Percentiles rank a stretch among this genome's conserved stretches.
These are phyloP conservation scores for Merops nubicus DNA, from an alignment of 2,113 vertebrate genomes.

Conservation along the genomic window DNA sequence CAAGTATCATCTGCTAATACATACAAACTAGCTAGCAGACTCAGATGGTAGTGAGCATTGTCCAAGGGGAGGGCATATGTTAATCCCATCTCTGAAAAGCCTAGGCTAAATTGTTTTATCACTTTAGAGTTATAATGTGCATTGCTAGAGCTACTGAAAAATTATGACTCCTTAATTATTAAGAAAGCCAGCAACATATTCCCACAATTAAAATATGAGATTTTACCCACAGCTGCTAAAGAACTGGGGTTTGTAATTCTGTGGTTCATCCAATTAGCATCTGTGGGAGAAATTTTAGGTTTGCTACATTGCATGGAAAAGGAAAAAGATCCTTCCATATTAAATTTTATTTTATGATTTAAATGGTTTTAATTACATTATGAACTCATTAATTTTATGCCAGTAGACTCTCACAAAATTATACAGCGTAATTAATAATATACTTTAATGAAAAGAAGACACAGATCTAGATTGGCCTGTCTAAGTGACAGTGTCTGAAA, in stretches of 20 bases:
- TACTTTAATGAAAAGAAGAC: neutral
- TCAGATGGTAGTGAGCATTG: neutral
- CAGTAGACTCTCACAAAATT: neutral
- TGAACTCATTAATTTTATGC: neutral
- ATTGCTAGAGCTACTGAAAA: neutral
- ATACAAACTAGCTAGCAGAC: neutral
- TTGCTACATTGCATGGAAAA: neutral
- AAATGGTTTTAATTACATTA: neutral
- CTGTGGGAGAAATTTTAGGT: neutral
- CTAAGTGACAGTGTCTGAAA: neutral
- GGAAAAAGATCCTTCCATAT: neutral
- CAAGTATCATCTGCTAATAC: neutral
- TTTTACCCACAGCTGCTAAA: neutral
- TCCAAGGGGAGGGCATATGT: neutral
- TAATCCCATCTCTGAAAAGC: neutral
- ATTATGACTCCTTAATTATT: neutral
- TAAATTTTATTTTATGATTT: neutral
- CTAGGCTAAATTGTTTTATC: neutral
- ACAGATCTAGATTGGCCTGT: neutral
- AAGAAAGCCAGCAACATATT: neutral
- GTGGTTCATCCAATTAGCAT: neutral
- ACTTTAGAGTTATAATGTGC: neutral
- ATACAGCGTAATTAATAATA: neutral
- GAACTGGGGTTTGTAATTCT: neutral
- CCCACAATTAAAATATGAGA: neutral